phyloP scores from a whole-genome alignment of 37 sponge, comb jelly and placozoan species.

The Beroe forskalii region DNA sequence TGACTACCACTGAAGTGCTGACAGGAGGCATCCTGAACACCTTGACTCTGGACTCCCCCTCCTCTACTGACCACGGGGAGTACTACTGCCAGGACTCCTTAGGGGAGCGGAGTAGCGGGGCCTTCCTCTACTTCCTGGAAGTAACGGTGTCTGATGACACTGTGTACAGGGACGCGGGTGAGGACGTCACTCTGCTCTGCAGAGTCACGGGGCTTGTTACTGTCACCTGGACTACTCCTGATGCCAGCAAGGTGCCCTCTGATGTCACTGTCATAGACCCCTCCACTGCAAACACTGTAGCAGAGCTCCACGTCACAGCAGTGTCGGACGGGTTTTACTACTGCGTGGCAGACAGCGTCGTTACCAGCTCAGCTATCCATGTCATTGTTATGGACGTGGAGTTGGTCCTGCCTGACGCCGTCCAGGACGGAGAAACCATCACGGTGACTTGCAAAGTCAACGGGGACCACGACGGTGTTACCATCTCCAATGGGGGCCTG shows the following conservation, averaged over 20 bases:
- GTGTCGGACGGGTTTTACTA: neutral
- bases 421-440: neutral
- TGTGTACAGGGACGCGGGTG: conserved; percentile 7
- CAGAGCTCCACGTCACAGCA: neutral
- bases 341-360: neutral
- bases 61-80: neutral
- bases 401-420: neutral
- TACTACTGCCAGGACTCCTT: neutral
- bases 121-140: neutral
- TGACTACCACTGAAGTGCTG: neutral
- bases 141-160: neutral
- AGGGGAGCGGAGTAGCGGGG: neutral
- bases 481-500: neutral
- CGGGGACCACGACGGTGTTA: conserved; percentile 26
- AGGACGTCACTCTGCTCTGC: neutral
- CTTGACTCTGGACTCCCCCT: neutral
- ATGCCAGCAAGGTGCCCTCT: neutral
- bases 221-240: neutral
- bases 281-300: neutral
- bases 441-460: neutral
- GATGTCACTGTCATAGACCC: neutral
- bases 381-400: neutral
- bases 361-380: neutral
- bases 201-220: neutral
- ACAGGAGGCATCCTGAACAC: neutral